Percentiles rank a stretch among this genome's conserved stretches.
Evolutionary conservation across 2,797 vertebrate genomes (phyloP).

Genomic region (Pangasius mekongensis): DNA sequence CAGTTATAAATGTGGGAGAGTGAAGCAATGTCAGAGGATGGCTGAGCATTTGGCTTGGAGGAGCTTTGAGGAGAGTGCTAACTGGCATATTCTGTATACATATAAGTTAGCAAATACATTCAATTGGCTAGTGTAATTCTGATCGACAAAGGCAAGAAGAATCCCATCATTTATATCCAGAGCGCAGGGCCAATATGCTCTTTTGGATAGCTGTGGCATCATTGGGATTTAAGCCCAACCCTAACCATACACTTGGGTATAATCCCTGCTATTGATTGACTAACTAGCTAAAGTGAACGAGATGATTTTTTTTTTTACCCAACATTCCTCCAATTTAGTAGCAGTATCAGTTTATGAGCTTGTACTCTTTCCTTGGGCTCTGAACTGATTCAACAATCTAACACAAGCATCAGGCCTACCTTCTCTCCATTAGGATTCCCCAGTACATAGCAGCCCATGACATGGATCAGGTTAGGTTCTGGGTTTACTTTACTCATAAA

Average conservation of each 20-base stretch:
- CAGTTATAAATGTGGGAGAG: not conserved
- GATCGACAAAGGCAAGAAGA: not conserved
- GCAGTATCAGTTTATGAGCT: not conserved
- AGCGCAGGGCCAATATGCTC: not conserved
- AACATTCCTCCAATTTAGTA: not conserved
- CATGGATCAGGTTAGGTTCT: conserved; percentile 92
- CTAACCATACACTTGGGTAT: not conserved
- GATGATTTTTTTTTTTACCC: not conserved
- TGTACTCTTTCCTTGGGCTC: not conserved
- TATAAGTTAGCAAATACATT: not conserved
- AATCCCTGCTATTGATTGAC: not conserved
- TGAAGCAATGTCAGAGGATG: not conserved
- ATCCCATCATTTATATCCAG: not conserved
- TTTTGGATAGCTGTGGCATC: not conserved
- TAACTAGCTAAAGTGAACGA: not conserved
- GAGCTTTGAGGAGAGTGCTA: not conserved
- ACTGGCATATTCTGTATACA: not conserved
- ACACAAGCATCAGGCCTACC: conserved; percentile 70
- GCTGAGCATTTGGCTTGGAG: not conserved
- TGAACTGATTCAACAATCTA: not conserved
- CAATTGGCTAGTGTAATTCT: not conserved
- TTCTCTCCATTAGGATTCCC: conserved; percentile 99
- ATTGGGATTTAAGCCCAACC: not conserved
- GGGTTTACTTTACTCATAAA: conserved; percentile 98
- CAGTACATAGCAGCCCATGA: conserved; percentile 97